A percentile compares a stretch with the other conserved stretches of the same genome.
phyloP scores from a whole-genome alignment of 2,797 vertebrate species.

The Pteropus rufus region DNA sequence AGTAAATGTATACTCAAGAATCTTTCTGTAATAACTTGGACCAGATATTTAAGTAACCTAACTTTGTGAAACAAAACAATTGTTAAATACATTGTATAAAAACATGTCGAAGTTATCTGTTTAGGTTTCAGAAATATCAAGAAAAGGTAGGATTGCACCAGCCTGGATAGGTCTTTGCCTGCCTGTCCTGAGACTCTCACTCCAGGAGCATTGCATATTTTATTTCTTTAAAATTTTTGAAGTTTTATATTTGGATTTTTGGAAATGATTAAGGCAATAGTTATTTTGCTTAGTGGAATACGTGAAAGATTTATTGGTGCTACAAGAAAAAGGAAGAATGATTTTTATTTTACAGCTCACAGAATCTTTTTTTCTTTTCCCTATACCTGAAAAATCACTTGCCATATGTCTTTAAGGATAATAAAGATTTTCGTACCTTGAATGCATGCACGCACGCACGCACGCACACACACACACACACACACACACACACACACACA shows the following conservation, averaged over 20 bases:
- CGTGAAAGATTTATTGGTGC: background rate
- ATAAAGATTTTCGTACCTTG: background rate
- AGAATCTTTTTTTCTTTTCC: background rate
- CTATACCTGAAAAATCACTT: background rate
- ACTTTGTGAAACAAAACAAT: background rate
- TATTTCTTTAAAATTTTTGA: background rate
- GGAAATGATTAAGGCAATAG: background rate
- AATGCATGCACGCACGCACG: background rate
- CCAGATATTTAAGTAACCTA: background rate
- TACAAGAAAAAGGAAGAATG: background rate
- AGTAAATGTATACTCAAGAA: background rate
- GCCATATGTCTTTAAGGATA: background rate
- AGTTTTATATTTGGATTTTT: background rate
- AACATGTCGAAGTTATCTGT: background rate
- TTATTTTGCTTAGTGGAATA: background rate
- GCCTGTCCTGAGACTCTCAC: background rate
- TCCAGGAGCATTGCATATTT: background rate
- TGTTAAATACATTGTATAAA: background rate
- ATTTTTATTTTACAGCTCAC: background rate
- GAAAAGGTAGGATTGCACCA: background rate
- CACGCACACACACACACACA: too few species aligned
- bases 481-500: too few species aligned
- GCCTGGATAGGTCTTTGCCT: background rate
- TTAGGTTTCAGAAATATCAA: background rate
- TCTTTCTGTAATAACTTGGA: background rate